These are phyloP conservation scores for Drosophila tropicalis DNA, from an alignment of 1,140 invertebrate genomes.

Conservation along the genomic window DNA sequence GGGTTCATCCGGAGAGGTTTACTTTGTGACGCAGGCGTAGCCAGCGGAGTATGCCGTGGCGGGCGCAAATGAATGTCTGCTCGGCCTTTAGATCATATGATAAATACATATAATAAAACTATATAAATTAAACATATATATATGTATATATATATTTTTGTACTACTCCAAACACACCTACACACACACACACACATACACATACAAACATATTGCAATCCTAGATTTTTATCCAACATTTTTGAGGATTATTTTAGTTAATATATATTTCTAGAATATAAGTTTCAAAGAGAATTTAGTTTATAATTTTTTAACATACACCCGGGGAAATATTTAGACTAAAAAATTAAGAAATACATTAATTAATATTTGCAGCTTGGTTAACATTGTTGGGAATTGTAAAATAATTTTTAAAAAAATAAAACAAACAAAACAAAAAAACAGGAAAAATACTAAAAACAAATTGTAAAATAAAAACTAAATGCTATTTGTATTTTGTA, in stretches of 20 bases:
- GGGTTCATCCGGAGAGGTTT: constrained; percentile 69
- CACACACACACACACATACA: constrained; percentile 30
- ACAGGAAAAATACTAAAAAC: constrained; percentile 28
- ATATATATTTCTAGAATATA: constrained; percentile 3
- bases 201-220: constrained; percentile 59
- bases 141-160: constrained; percentile 66
- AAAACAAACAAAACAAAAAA: constrained; percentile 25
- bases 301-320: constrained; percentile 39
- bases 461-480: constrained; percentile 34
- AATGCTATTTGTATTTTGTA: not conserved
- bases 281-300: constrained; percentile 43
- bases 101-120: constrained; percentile 11
- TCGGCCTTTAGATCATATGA: constrained; percentile 61
- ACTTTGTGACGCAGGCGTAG: constrained; percentile 80
- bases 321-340: constrained; percentile 55
- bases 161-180: constrained; percentile 51
- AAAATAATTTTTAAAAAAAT: constrained; percentile 54
- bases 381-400: constrained; percentile 71
- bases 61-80: constrained; percentile 61
- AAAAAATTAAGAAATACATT: not conserved
- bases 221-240: constrained; percentile 54
- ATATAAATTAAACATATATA: constrained; percentile 31
- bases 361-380: constrained; percentile 52
- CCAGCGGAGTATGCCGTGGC: constrained; percentile 65
- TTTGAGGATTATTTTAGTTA: constrained; percentile 39